Percentiles rank a stretch among this genome's conserved stretches.
Conservation (phyloP, 2,888 invertebrate genomes). For the Celastrina argiolus region DNA sequence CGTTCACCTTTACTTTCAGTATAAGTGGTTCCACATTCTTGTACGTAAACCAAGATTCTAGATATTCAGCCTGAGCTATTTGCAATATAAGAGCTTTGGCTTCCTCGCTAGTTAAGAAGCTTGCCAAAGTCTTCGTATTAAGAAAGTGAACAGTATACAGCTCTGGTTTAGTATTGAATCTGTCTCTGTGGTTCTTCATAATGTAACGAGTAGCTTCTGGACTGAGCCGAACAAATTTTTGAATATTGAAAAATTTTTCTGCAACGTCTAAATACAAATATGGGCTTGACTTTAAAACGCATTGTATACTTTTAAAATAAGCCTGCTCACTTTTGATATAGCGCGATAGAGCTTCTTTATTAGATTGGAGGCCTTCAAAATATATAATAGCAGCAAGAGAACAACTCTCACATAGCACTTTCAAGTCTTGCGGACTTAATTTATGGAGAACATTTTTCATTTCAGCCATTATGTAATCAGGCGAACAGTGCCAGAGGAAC, state of each 20-base stretch:
- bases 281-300: slow-evolving; percentile 44
- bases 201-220: slow-evolving; percentile 43
- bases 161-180: slow-evolving; percentile 46
- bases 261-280: slow-evolving; percentile 46
- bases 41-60: slow-evolving; percentile 45
- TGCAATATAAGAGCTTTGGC: slow-evolving; percentile 44
- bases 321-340: slow-evolving; percentile 37
- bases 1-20: slow-evolving; percentile 41
- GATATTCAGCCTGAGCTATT: slow-evolving; percentile 47
- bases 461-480: slow-evolving; percentile 43
- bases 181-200: slow-evolving; percentile 43
- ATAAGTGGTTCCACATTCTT: slow-evolving; percentile 48
- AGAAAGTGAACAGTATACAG: slow-evolving; percentile 47
- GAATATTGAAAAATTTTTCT: slow-evolving; percentile 44
- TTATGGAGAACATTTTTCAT: slow-evolving; percentile 41
- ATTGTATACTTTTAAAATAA: slow-evolving; percentile 44
- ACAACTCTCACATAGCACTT: slow-evolving; percentile 47
- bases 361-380: slow-evolving; percentile 42
- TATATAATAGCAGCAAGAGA: slow-evolving; percentile 45
- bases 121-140: slow-evolving; percentile 44
- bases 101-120: slow-evolving; percentile 42
- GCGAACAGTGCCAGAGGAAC: slow-evolving; percentile 45
- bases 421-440: slow-evolving; percentile 45
- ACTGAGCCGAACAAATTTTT: slow-evolving; percentile 35
- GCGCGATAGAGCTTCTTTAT: slow-evolving; percentile 34